Percentiles rank a stretch among this genome's conserved stretches.
phyloP scores from a whole-genome alignment of 2,888 invertebrate genomes.

The Diaprepes abbreviatus region DNA sequence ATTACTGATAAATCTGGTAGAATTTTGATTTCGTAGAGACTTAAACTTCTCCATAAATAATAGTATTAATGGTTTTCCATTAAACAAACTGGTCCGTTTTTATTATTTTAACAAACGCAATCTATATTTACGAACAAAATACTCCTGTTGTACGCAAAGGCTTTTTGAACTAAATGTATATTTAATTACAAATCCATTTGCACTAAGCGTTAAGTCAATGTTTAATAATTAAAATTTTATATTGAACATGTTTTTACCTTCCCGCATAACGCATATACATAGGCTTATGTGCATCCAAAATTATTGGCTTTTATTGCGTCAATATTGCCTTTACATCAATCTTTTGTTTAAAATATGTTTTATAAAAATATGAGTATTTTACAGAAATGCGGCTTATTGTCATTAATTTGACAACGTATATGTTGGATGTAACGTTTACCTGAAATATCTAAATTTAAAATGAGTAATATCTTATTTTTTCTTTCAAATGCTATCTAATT shows the following conservation, averaged over 20 bases:
- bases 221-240: constrained; percentile 26
- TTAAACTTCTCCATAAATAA: constrained; percentile 21
- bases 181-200: constrained; percentile 48
- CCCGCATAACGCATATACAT: neutral
- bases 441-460: no score
- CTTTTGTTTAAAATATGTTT: no score
- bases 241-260: constrained; percentile 15
- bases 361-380: no score
- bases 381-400: no score
- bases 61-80: constrained; percentile 40
- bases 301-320: no score
- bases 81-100: constrained; percentile 41
- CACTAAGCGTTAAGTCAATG: constrained; percentile 31
- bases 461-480: no score
- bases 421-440: no score
- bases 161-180: constrained; percentile 41
- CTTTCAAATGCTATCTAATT: no score
- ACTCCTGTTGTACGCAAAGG: constrained; percentile 5
- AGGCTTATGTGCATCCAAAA: no score
- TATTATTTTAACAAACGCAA: constrained; percentile 38
- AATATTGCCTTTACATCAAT: no score
- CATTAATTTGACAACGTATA: no score
- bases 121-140: constrained; percentile 30
- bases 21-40: neutral
- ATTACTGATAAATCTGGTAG: no score